Base-by-base conservation (phyloP, 2,888 invertebrate species). In the Agrochola macilenta region DNA sequence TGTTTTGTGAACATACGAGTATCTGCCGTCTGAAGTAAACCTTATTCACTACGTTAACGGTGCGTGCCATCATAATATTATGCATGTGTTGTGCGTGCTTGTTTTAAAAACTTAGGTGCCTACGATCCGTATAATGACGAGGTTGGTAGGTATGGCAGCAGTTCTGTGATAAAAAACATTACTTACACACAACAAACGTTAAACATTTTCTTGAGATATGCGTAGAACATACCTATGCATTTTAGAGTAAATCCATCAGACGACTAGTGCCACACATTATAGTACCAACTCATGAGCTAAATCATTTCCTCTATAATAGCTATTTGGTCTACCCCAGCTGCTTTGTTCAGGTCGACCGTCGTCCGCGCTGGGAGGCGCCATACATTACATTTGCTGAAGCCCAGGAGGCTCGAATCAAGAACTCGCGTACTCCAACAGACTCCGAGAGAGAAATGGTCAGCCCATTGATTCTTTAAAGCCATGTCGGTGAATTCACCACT, bases 381-480 rank as follows among this genome's bases (percentile, higher is more conserved):
- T 79, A 58, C 43, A 82, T 79, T 57, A 64, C 49, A 35, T 82
- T 68, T 82, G 82, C 76, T 69, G 79, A 79, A 69, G 68, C 76
- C 39, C 30, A 81, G 58, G 23, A 65, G 43, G 14, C 35, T 69
- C 79, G 68, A 69, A 61, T 82, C 69, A 79, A 82, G 79, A 82
- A 82, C 43, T 82, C 30, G 26, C 82, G 69, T 57, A 69, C n/a
- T 68, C 26, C 57, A 69, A 79, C 77, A 69, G 79, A 69, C 49
- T 30, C 63, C 82, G 79, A 79, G 57, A 68, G 77, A 76, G 79
- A 79, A 82, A 63, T 82, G 79, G 79, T 79, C 82, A 79, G 79
- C 63, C 61, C 49, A 68, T 52, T 65, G 63, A 35, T 82, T 76
- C 54, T 63, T 69, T 68, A 60, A 74, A 63, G 30, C 76, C 61